Base-by-base conservation (phyloP, 2,113 vertebrate genomes). In the Bubo scandiacus region DNA sequence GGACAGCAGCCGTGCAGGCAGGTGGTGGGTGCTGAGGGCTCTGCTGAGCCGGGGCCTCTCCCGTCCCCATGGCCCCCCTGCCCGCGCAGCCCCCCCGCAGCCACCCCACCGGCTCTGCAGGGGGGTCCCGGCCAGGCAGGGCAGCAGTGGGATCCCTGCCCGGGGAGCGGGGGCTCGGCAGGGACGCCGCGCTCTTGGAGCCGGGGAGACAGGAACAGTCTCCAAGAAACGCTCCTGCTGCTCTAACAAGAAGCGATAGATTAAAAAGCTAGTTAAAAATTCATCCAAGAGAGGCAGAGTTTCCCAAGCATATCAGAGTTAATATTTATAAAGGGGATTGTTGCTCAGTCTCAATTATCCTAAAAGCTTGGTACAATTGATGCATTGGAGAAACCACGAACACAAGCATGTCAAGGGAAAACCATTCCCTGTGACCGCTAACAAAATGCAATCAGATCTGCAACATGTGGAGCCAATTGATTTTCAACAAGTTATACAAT, bases 211-310 rank as follows among this genome's bases (percentile, higher is more conserved):
- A 61, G 88, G 45, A 94, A 55, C 49, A 85, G 43, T 81, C 62
- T 90, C 79, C 70, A 83, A 71, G 71, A 77, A 94, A n/a, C 10
- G 29, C 92, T 91, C 74, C 96, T 42, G 70, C 94, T 92, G 92
- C 75, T 96, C 90, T 93, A 85, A 97, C 95, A 94, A 95, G 96
- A 92, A 95, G 78, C 59, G 18, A 78, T 86, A 92, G 93, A 97
- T 97, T 97, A 96, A 95, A 96, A 96, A 98, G 94, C 96, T 97
- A 94, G 96, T 98, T 98, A 98, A 98, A 96, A 98, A 98, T 98
- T 97, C 98, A 98, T 98, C 95, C 95, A 94, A 97, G 94, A 96
- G 94, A 97, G 89, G 95, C 96, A 88, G 94, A 95, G 88, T 81
- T 96, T 97, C 87, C 97, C 96, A 97, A 98, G 97, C 98, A 97